These are phyloP conservation scores for Acrocephalus scirpaceus DNA, from an alignment of 2,797 vertebrate genomes.

Conservation along the genomic window DNA sequence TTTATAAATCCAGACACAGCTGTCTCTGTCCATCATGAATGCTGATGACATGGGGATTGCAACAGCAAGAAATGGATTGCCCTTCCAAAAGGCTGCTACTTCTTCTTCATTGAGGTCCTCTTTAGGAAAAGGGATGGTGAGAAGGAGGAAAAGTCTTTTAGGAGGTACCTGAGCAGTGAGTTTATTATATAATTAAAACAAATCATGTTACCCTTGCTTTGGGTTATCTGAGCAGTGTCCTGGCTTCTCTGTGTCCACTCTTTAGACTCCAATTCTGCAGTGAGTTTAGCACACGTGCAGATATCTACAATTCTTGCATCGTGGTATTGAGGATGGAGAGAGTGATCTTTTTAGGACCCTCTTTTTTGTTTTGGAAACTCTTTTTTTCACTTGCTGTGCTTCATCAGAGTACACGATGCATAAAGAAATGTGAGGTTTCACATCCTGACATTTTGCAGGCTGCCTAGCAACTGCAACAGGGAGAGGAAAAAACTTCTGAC, in stretches of 20 bases:
- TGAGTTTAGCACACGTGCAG: neutral
- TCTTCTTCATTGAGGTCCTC: neutral
- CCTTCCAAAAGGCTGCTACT: neutral
- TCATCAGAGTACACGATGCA: neutral
- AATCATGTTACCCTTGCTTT: neutral
- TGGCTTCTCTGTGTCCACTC: neutral
- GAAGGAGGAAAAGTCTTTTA: neutral
- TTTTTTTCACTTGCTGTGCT: neutral
- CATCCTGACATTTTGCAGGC: constrained; percentile 13
- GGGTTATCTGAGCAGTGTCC: neutral
- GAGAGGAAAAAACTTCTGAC: constrained; percentile 11
- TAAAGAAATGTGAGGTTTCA: constrained; percentile 17
- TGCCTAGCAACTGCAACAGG: constrained; percentile 20
- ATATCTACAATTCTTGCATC: neutral
- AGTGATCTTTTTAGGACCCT: neutral
- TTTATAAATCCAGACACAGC: neutral
- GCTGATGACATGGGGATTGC: neutral
- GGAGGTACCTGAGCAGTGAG: neutral
- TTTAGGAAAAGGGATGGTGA: neutral
- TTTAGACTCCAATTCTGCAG: neutral
- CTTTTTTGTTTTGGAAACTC: neutral
- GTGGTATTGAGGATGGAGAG: neutral
- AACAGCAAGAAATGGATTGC: neutral
- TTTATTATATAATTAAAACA: neutral
- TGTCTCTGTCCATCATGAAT: neutral